phyloP scores from a whole-genome alignment of 2,888 invertebrate genomes.

The Eristalinus sepulchralis region DNA sequence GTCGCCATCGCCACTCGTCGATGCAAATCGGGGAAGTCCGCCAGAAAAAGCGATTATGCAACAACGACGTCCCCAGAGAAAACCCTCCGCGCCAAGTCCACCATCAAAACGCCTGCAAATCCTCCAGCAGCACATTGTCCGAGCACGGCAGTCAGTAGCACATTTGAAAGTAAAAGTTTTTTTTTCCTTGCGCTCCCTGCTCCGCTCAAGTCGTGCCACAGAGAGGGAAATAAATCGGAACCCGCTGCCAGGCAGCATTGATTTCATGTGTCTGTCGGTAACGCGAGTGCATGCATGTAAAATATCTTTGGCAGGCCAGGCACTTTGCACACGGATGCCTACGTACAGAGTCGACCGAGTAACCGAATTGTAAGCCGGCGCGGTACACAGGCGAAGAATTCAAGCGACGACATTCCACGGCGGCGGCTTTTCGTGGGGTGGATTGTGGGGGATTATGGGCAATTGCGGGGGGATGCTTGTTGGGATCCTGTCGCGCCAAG shows the following conservation, averaged over 20 bases:
- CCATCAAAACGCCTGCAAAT: too few species aligned
- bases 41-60: constrained; percentile 42
- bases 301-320: constrained; percentile 68
- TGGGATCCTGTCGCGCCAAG: constrained; percentile 34
- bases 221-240: constrained; percentile 26
- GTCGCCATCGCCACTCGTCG: background rate
- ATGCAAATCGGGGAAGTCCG: constrained; percentile 61
- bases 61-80: constrained; percentile 28
- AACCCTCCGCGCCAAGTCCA: constrained; percentile 15
- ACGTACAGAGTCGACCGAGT: constrained; percentile 52
- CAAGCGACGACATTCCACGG: constrained; percentile 59
- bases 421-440: background rate
- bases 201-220: constrained; percentile 49
- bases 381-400: constrained; percentile 24
- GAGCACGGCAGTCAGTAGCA: constrained; percentile 19
- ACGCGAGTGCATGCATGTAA: constrained; percentile 65
- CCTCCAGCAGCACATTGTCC: constrained; percentile 22
- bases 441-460: background rate
- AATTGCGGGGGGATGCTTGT: background rate
- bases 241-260: constrained; percentile 61
- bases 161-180: constrained; percentile 57
- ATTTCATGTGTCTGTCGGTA: constrained; percentile 64
- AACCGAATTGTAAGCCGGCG: constrained; percentile 57
- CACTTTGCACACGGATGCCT: constrained; percentile 32
- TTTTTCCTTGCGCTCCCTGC: constrained; percentile 4